Conservation (phyloP, 2,797 vertebrate genomes). For the Agapornis canus region DNA sequence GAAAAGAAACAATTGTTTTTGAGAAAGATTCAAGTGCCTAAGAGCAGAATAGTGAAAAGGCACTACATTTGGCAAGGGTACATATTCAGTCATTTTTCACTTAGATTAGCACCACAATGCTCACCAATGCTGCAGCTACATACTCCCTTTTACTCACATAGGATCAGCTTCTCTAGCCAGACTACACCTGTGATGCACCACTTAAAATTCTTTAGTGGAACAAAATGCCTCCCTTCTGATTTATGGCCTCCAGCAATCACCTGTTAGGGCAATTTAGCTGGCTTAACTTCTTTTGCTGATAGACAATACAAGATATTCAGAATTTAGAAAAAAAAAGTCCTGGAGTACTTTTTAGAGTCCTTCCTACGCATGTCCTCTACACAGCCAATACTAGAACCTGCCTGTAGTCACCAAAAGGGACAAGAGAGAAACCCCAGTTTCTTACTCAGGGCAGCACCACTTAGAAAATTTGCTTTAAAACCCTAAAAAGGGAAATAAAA, state of each 20-base stretch:
- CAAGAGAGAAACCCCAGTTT: not conserved
- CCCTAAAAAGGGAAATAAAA: not conserved
- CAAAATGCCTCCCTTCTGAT: not conserved
- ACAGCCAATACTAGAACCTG: not conserved
- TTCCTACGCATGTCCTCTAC: not conserved
- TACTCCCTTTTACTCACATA: not conserved
- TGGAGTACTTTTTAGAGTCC: not conserved
- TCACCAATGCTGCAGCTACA: not conserved
- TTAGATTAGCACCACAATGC: not conserved
- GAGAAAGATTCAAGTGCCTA: not conserved
- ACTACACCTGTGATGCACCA: not conserved
- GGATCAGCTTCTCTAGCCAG: not conserved
- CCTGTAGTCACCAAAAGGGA: not conserved
- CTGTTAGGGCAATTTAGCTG: not conserved
- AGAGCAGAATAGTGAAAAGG: not conserved
- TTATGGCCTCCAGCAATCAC: slow-evolving; percentile 4
- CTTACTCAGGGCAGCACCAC: not conserved
- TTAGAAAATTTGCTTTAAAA: not conserved
- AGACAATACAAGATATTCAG: not conserved
- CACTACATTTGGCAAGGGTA: not conserved
- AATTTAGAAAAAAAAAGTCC: not conserved
- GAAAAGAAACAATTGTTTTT: not conserved
- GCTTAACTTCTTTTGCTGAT: not conserved
- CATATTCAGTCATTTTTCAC: not conserved
- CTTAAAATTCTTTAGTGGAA: slow-evolving; percentile 30